A percentile compares a stretch with the other conserved stretches of the same genome.
Conservation (phyloP, 2,113 vertebrate species). For the Leptobrachium ailaonicum region DNA sequence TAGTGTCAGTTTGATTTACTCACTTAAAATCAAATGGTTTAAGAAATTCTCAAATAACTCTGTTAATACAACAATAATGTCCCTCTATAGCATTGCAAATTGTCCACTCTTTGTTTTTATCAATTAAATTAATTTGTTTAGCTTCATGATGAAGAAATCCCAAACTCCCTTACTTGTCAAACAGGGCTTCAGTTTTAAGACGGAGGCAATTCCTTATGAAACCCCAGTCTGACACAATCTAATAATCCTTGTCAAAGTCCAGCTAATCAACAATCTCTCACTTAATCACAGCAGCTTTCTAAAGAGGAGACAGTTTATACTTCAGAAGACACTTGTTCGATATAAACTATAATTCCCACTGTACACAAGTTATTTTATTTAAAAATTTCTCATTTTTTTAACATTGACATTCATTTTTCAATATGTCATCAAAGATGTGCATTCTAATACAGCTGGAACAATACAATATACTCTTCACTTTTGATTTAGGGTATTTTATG, state of each 20-base stretch:
- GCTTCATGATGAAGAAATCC: constrained; percentile 61
- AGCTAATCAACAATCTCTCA: constrained; percentile 68
- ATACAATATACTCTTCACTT: too few species aligned
- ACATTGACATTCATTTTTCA: too few species aligned
- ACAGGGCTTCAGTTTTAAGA: constrained; percentile 58
- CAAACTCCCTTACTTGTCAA: constrained; percentile 61
- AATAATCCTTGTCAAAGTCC: constrained; percentile 71
- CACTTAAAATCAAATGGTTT: neutral
- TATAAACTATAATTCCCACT: constrained; percentile 56
- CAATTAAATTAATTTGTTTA: constrained; percentile 68
- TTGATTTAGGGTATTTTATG: too few species aligned
- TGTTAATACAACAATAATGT: neutral
- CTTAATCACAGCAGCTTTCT: constrained; percentile 71
- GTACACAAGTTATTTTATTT: constrained; percentile 1
- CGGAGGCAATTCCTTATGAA: constrained; percentile 66
- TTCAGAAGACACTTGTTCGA: constrained; percentile 58
- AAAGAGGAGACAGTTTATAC: constrained; percentile 57
- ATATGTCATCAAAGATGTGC: too few species aligned
- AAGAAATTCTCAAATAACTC: neutral
- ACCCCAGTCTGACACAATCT: constrained; percentile 66
- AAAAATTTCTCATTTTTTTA: too few species aligned
- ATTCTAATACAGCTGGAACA: too few species aligned
- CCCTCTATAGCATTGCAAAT: constrained; percentile 44
- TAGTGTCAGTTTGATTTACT: neutral
- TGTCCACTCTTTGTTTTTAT: constrained; percentile 58